Conservation (phyloP, 1,140 invertebrate species). For the Antheraea mylitta region DNA sequence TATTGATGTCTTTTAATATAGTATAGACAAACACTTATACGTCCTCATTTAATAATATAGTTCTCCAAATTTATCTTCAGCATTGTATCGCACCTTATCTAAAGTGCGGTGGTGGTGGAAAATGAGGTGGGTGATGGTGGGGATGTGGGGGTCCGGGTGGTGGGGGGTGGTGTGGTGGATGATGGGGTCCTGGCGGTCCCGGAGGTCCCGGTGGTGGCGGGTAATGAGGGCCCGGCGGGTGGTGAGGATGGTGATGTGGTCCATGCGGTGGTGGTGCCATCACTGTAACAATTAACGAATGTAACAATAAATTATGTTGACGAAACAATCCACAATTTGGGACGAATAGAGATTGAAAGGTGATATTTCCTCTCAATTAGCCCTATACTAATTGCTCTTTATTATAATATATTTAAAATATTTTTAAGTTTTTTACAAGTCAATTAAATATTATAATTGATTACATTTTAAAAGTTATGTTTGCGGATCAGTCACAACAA, state of each 20-base stretch:
- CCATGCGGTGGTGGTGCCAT: conserved; percentile 14
- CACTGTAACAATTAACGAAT: neutral
- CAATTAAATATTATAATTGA: no score
- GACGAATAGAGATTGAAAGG: no score
- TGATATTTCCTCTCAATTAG: no score
- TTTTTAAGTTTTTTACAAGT: no score
- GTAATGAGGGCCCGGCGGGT: neutral
- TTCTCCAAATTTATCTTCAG: neutral
- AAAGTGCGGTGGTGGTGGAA: conserved; percentile 20
- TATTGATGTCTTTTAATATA: neutral
- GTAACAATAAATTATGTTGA: no score
- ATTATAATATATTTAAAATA: no score
- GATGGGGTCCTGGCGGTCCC: neutral
- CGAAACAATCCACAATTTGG: no score
- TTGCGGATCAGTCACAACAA: neutral
- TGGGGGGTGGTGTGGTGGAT: conserved; percentile 9
- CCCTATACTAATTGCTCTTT: no score
- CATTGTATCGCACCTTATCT: conserved; percentile 14
- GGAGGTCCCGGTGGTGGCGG: neutral
- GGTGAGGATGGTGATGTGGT: conserved; percentile 9
- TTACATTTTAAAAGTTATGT: no score
- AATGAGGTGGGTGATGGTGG: conserved; percentile 7
- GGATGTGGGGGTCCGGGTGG: conserved; percentile 10
- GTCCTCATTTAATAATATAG: no score
- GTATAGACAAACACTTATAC: neutral